Conservation (phyloP, 2,888 invertebrate genomes). For the Brenthis hecate region DNA sequence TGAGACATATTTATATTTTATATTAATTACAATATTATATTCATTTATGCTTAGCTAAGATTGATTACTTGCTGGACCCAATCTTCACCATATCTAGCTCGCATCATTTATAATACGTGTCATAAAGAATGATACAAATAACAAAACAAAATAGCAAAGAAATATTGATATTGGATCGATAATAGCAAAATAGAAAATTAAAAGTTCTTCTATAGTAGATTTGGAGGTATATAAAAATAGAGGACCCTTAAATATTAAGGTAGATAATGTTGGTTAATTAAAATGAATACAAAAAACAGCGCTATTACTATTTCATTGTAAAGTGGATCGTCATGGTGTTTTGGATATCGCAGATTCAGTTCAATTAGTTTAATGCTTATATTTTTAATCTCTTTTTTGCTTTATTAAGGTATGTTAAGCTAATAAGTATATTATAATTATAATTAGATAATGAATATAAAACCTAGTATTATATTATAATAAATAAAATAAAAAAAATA, state of each 20-base stretch:
- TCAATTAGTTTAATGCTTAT: too few relatives aligned
- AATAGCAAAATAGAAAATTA: background rate
- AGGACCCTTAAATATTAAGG: too few relatives aligned
- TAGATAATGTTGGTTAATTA: too few relatives aligned
- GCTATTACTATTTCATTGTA: too few relatives aligned
- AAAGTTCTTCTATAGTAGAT: too few relatives aligned
- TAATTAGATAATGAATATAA: background rate
- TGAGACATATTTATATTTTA: too few relatives aligned
- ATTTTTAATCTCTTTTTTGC: too few relatives aligned
- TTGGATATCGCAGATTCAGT: too few relatives aligned
- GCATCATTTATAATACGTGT: constrained; percentile 65
- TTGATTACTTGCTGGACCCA: constrained; percentile 34
- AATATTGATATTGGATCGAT: background rate
- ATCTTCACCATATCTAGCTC: constrained; percentile 32
- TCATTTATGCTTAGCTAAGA: constrained; percentile 31
- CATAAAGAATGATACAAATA: constrained; percentile 40
- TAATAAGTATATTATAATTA: background rate
- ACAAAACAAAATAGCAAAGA: constrained; percentile 1
- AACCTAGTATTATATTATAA: background rate
- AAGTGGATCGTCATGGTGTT: too few relatives aligned
- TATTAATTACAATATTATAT: constrained; percentile 7
- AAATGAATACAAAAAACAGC: too few relatives aligned
- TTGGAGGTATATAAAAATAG: too few relatives aligned
- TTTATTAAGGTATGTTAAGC: too few relatives aligned
- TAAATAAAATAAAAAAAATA: background rate